Percentiles rank a stretch among this genome's conserved stretches.
phyloP scores from a whole-genome alignment of 2,888 invertebrate genomes.

The Candidula unifasciata region DNA sequence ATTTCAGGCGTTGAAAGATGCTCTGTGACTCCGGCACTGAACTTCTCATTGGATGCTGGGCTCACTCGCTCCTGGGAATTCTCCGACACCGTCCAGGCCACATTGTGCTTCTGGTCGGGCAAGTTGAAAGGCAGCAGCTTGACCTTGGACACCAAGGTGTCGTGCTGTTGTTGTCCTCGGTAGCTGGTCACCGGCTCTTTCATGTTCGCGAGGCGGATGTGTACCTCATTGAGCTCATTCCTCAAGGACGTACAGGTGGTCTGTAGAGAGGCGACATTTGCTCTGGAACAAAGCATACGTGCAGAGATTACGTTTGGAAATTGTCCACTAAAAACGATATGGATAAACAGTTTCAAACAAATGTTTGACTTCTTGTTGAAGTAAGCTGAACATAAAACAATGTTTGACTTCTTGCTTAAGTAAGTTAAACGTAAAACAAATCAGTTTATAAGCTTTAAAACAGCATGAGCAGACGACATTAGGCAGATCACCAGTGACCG shows the following conservation, averaged over 20 bases:
- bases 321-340: background rate
- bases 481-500: too few species aligned
- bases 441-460: background rate
- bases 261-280: constrained; percentile 15
- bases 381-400: too few species aligned
- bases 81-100: background rate
- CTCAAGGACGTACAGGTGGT: background rate
- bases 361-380: background rate
- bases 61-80: background rate
- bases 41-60: background rate
- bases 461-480: background rate
- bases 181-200: background rate
- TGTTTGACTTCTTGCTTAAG: background rate
- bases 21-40: too few species aligned
- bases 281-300: background rate
- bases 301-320: background rate
- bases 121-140: background rate
- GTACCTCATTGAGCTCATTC: constrained; percentile 32
- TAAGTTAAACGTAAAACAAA: too few species aligned
- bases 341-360: background rate
- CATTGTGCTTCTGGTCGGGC: background rate
- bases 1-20: background rate
- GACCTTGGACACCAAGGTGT: background rate
- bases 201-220: background rate
- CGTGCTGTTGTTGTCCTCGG: background rate